Percentiles rank a stretch among this genome's conserved stretches.
Conservation (phyloP, 2,888 invertebrate genomes). For the Cerceris ruficornis region DNA sequence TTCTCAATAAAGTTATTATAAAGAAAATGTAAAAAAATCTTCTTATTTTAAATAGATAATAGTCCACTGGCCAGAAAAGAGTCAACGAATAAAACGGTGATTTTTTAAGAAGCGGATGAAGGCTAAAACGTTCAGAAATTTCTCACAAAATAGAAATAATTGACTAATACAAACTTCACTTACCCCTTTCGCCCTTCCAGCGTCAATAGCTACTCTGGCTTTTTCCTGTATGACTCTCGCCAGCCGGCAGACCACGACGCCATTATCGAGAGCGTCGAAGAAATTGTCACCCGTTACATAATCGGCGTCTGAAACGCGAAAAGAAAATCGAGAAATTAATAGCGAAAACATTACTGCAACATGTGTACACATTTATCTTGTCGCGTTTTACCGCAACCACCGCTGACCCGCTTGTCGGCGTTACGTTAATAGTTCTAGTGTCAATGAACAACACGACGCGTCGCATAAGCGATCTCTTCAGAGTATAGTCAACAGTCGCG, state of each 20-base stretch:
- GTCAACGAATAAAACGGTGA: no score
- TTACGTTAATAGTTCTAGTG: neutral
- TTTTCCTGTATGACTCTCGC: constrained; percentile 90
- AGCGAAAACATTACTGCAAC: neutral
- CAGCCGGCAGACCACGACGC: constrained; percentile 91
- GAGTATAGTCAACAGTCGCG: constrained; percentile 21
- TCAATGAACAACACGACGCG: constrained; percentile 1
- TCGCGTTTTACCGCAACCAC: neutral
- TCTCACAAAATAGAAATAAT: no score
- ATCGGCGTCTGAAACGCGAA: constrained; percentile 85
- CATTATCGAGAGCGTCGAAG: constrained; percentile 91
- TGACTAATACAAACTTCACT: constrained; percentile 60
- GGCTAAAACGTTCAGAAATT: no score
- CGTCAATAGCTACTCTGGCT: constrained; percentile 86
- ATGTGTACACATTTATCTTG: neutral
- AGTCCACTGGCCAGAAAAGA: no score
- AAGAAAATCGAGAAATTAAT: neutral
- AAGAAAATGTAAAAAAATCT: no score
- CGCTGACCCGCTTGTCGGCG: neutral
- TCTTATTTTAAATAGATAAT: no score
- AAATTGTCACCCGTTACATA: constrained; percentile 91
- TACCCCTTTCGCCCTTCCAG: constrained; percentile 86
- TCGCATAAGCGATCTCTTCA: constrained; percentile 37
- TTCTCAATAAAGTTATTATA: no score
- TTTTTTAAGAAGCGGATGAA: no score